Evolutionary conservation across 1,140 invertebrate genomes (phyloP), one percentile per base, ranked within the genome.

Genomic region (Teleogryllus occipitalis): DNA sequence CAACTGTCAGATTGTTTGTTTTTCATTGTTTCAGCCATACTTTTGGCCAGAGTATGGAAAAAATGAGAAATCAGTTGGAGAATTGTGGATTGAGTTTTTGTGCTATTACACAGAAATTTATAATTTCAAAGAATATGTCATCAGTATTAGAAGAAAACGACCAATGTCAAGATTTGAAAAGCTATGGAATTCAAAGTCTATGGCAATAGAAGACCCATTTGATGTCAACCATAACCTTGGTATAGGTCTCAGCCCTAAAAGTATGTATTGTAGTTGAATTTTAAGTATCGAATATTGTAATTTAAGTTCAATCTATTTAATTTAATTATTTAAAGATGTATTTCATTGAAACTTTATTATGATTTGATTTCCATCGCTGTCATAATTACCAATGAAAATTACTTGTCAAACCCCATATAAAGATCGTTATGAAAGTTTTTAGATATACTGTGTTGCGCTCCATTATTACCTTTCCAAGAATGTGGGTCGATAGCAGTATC

Each of bases 191-290:
- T 86, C 87, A 8, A 85, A 87, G 75, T 85, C 85, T 77, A 85
- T 92, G 76, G 89, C 89, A 0, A 90, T 92, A 82, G 90, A 92
- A 86, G 90, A 92, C 85, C 91, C 91, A 21, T 92, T 92, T 86
- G 88, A 90, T 82, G 83, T 89, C 22, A 85, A 81, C 81, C 90
- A 91, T 82, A 92, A 92, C 83, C 84, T 92, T 49, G 90, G 90
- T 49, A 86, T 85, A 82, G 89, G 89, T 15, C 83, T 92, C 15
- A 88, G 89, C 0, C 84, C 86, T 80, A 89, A 89, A 85, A 91
- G 90, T 90, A 86, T 87, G 86, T 86, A 75, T 15, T 75, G 72
- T 78, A 39, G 8, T 15, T 27, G 74, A 27, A 12, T 27, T 75
- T 12, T 22, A 5, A 74, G 21, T 27, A 21, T 8, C 21, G n/a